phyloP scores from a whole-genome alignment of 2,113 vertebrate genomes.

The Datnioides undecimradiatus region DNA sequence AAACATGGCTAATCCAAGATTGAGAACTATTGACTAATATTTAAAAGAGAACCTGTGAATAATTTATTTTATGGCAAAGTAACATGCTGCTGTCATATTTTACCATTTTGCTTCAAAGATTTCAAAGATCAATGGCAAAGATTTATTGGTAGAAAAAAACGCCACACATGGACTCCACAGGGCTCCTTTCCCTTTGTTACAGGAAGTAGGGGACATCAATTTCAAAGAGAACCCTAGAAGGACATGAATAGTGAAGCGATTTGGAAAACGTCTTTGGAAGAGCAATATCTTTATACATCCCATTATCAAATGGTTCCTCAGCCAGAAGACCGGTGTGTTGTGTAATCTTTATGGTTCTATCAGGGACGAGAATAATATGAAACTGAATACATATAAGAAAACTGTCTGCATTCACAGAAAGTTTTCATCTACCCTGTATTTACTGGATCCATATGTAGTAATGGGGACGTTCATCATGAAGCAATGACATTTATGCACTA shows the following conservation, averaged over 20 bases:
- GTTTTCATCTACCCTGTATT: background rate
- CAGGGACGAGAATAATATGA: background rate
- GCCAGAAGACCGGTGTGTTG: background rate
- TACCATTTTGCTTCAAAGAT: constrained; percentile 4
- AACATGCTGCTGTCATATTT: background rate
- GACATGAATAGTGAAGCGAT: constrained; percentile 16
- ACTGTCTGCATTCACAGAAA: background rate
- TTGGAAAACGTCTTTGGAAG: background rate
- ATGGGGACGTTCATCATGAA: background rate
- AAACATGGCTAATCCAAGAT: background rate
- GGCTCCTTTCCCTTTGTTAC: background rate
- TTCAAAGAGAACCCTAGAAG: constrained; percentile 2
- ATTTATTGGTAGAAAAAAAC: background rate
- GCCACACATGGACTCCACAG: constrained; percentile 19
- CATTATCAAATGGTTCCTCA: background rate
- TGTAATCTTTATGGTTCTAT: no score
- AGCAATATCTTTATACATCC: background rate
- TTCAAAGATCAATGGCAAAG: background rate
- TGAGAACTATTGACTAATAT: background rate
- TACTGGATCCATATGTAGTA: background rate
- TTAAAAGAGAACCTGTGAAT: background rate
- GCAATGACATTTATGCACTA: constrained; percentile 1
- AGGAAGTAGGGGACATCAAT: constrained; percentile 21
- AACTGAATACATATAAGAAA: background rate
- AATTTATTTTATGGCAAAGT: no score